Percentiles rank a stretch among this genome's conserved stretches.
Evolutionary conservation across 1,140 invertebrate species (phyloP).

Genomic region (Drosophila equinoxialis): DNA sequence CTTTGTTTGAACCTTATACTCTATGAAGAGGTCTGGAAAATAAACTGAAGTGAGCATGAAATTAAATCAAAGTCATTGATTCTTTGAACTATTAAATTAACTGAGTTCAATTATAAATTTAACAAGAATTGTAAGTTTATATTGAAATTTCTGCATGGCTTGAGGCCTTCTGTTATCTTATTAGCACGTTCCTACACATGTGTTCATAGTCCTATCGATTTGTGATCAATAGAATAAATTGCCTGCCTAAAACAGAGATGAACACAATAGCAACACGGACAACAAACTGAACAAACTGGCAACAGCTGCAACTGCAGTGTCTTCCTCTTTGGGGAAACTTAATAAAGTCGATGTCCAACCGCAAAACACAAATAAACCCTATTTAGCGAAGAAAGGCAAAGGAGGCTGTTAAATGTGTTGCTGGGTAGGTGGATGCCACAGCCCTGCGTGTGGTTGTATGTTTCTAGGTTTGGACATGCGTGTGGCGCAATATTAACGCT

Average conservation of each 20-base stretch:
- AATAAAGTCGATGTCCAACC: slow-evolving; percentile 5
- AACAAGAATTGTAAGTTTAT: background rate
- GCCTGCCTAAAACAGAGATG: background rate
- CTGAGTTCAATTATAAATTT: background rate
- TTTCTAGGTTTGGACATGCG: background rate
- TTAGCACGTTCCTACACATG: background rate
- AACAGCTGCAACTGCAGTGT: background rate
- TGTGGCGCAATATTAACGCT: slow-evolving; percentile 7
- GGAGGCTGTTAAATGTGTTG: background rate
- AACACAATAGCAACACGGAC: background rate
- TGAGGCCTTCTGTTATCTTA: background rate
- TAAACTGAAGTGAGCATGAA: background rate
- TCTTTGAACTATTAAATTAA: background rate
- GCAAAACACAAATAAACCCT: slow-evolving; percentile 1
- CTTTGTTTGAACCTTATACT: no score
- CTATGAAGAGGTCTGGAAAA: no score
- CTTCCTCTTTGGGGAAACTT: background rate
- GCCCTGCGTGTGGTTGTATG: no score
- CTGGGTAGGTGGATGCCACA: background rate
- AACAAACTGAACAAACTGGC: background rate
- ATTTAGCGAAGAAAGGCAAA: background rate
- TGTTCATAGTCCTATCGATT: slow-evolving; percentile 1
- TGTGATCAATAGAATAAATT: slow-evolving; percentile 10
- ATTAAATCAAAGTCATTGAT: background rate
- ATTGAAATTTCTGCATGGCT: background rate